Conservation (phyloP, 1,140 invertebrate genomes). For the Micrasema minimum region DNA sequence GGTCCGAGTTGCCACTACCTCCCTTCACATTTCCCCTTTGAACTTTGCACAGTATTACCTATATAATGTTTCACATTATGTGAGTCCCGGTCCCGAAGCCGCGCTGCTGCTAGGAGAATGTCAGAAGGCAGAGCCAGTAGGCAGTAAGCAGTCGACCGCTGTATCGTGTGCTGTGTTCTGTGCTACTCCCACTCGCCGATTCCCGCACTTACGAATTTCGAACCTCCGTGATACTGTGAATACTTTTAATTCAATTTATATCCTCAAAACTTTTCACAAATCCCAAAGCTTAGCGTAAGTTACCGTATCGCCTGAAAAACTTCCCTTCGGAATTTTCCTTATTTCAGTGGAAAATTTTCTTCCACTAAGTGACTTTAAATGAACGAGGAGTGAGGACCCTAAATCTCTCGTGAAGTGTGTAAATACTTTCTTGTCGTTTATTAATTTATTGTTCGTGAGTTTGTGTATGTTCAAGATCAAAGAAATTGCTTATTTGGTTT, state of each 20-base stretch:
- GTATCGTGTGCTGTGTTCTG: constrained; percentile 10
- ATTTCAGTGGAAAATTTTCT: constrained; percentile 3
- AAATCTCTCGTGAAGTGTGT: background rate
- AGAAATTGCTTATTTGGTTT: background rate
- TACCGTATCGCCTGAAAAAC: background rate
- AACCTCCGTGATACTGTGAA: background rate
- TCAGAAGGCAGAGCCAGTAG: constrained; percentile 19
- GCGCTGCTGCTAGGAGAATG: background rate
- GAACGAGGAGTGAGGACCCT: no score
- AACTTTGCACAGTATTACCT: constrained; percentile 22
- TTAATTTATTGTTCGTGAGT: constrained; percentile 17
- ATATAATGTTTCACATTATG: background rate
- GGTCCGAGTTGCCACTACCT: background rate
- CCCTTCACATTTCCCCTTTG: constrained; percentile 14
- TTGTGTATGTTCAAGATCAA: constrained; percentile 13
- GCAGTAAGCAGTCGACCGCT: constrained; percentile 20
- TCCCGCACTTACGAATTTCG: background rate
- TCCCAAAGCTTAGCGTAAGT: no score
- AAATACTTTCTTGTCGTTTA: constrained; percentile 11
- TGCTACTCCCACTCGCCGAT: background rate
- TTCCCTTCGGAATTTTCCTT: background rate
- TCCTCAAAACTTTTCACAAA: no score
- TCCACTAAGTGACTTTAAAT: constrained; percentile 1
- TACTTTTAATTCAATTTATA: no score
- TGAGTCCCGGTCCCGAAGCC: background rate